Evolutionary conservation across 2,888 invertebrate genomes (phyloP).

Genomic region (Ectobius pallidus): DNA sequence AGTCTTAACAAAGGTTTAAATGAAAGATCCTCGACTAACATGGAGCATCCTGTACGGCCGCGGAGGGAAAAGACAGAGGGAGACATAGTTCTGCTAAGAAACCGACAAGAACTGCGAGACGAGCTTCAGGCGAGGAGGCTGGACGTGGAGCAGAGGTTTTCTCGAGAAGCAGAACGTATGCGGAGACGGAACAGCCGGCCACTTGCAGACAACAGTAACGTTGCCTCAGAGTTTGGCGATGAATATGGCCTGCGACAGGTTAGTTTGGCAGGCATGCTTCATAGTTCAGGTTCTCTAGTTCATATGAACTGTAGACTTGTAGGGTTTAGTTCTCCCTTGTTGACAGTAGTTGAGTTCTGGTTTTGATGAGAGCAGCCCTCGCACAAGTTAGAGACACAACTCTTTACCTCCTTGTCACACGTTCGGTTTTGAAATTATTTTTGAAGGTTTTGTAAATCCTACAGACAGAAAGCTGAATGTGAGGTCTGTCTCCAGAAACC

Average conservation of each 20-base stretch:
- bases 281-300: too few relatives aligned
- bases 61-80: slow-evolving; percentile 90
- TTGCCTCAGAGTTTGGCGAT: slow-evolving; percentile 19
- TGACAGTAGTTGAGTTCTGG: too few relatives aligned
- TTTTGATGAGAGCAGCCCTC: too few relatives aligned
- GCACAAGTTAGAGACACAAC: too few relatives aligned
- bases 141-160: slow-evolving; percentile 57
- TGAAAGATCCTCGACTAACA: slow-evolving; percentile 53
- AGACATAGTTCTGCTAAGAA: slow-evolving; percentile 79
- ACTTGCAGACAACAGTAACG: slow-evolving; percentile 9
- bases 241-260: slow-evolving; percentile 40
- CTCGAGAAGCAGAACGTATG: slow-evolving; percentile 55
- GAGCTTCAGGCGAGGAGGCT: slow-evolving; percentile 57
- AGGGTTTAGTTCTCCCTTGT: too few relatives aligned
- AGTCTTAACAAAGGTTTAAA: slow-evolving; percentile 63
- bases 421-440: too few relatives aligned
- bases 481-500: too few relatives aligned
- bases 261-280: slow-evolving; percentile 30
- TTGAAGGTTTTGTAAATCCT: too few relatives aligned
- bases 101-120: slow-evolving; percentile 57
- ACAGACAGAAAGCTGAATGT: too few relatives aligned
- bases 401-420: too few relatives aligned
- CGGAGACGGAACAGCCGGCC: slow-evolving; percentile 51
- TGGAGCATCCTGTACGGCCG: slow-evolving; percentile 61
- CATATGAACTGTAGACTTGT: too few relatives aligned